Evolutionary conservation across 2,888 invertebrate genomes (phyloP), one percentile per base, ranked within the genome.

Genomic region (Hydraecia micacea): DNA sequence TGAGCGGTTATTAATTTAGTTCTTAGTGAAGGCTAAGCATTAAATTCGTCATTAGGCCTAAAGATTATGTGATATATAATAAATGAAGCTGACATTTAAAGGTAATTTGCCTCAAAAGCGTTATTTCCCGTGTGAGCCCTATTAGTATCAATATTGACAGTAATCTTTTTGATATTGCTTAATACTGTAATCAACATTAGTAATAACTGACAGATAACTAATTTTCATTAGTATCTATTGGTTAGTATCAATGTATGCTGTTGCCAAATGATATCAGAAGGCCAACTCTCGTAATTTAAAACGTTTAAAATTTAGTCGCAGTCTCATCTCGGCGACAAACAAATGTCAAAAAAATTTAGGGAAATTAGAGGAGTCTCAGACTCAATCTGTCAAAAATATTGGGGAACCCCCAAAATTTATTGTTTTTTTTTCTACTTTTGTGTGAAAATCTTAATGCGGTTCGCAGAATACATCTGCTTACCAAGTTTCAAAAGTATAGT

Each of bases 1-100:
- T 87, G 72, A 78, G 70, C 55, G 72, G 74, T 85, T 83, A 85
- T 87, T 87, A 87, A 87, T 88, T 86, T 81, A 42, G 78, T 77
- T 62, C 46, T 28, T 69, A 76, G 52, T 73, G 81, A 86, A 81
- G 88, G 83, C 49, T 65, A 55, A 2, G 13, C 42, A 78, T 80
- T 77, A 81, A 80, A 77, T 86, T 63, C 68, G 21, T 85, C 80
- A 87, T 78, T 79, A 84, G 77, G 76, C 70, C 77, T 86, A 82
- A 72, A 77, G 74, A 72, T 88, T 86, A 71, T 67, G 79, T 68
- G 84, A 84, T 74, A 76, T 86, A 69, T 75, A 73, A 81, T 81
- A 73, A 52, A 63, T 32, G 49, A 68, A 8, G 60, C 74, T 84
- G 85, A 76, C 87, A 84, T 85, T 87, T 72, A 77, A 71, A 80